These are phyloP conservation scores for Percopsis transmontana DNA, from an alignment of 2,113 vertebrate genomes.

Conservation along the genomic window DNA sequence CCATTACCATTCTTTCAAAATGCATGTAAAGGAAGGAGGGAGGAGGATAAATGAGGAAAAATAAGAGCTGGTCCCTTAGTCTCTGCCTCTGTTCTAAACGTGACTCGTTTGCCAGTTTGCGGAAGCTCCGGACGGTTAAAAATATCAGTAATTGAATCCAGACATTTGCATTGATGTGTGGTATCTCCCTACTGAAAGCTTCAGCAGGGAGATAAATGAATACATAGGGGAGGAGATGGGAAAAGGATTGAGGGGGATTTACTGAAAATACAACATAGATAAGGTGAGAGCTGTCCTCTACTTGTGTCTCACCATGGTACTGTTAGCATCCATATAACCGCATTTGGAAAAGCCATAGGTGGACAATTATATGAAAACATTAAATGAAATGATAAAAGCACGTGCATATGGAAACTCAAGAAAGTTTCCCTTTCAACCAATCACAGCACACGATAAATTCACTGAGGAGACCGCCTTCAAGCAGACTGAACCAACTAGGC, in stretches of 20 bases:
- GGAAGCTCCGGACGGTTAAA: not conserved
- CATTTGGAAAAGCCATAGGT: too few relatives aligned
- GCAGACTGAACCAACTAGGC: too few relatives aligned
- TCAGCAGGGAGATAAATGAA: slow-evolving; percentile 20
- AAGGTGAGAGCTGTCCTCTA: slow-evolving; percentile 1
- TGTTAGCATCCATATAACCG: not conserved
- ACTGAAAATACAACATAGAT: slow-evolving; percentile 26
- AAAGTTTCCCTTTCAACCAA: too few relatives aligned
- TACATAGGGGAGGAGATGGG: slow-evolving; percentile 7
- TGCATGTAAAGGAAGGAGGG: not conserved
- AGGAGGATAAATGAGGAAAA: not conserved
- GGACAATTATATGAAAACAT: too few relatives aligned
- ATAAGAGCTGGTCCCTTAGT: not conserved
- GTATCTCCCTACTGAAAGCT: slow-evolving; percentile 23
- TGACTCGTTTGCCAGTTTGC: slow-evolving; percentile 27
- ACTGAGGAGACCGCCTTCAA: too few relatives aligned
- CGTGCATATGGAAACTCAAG: too few relatives aligned
- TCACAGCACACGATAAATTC: too few relatives aligned
- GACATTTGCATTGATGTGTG: slow-evolving; percentile 46
- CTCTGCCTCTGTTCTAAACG: not conserved
- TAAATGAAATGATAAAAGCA: too few relatives aligned
- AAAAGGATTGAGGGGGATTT: not conserved
- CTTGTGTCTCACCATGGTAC: slow-evolving; percentile 9
- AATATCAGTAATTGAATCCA: slow-evolving; percentile 30
- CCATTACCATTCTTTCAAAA: not conserved